A percentile compares a stretch with the other conserved stretches of the same genome.
phyloP scores from a whole-genome alignment of 2,888 invertebrate genomes.

The Cephalotes varians region DNA sequence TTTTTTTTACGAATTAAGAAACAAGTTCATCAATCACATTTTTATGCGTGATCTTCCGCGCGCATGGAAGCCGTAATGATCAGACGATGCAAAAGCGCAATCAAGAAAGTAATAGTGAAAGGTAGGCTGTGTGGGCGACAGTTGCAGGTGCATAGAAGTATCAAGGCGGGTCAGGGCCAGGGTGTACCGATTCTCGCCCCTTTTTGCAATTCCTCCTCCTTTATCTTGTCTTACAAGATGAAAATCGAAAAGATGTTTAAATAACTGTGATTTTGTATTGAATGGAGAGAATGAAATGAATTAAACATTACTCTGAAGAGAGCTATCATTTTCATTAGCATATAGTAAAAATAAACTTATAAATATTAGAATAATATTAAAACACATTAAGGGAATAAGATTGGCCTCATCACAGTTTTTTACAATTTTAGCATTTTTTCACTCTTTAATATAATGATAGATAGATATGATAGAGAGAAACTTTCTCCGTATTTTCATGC shows the following conservation, averaged over 20 bases:
- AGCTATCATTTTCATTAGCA: neutral
- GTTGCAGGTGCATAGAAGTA: constrained; percentile 78
- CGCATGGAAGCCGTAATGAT: constrained; percentile 40
- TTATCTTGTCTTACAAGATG: neutral
- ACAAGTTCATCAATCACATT: constrained; percentile 24
- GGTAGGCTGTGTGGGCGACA: constrained; percentile 79
- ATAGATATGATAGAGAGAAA: too few relatives aligned
- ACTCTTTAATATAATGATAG: too few relatives aligned
- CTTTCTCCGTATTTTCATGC: too few relatives aligned
- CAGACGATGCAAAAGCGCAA: constrained; percentile 73
- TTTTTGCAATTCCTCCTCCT: constrained; percentile 16
- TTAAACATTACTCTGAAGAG: neutral
- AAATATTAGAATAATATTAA: neutral
- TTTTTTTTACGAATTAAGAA: neutral
- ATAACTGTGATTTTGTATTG: neutral
- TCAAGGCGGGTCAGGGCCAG: constrained; percentile 70
- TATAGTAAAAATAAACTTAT: neutral
- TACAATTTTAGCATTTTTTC: too few relatives aligned
- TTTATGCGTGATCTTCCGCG: constrained; percentile 16
- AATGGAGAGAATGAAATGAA: neutral
- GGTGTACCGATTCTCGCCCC: constrained; percentile 14
- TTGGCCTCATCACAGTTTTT: too few relatives aligned
- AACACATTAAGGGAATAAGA: neutral
- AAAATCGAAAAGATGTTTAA: neutral
- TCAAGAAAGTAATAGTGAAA: constrained; percentile 81